A percentile compares a stretch with the other conserved stretches of the same genome.
Evolutionary conservation across 2,113 vertebrate genomes (phyloP).

Genomic region (Callipepla californica): DNA sequence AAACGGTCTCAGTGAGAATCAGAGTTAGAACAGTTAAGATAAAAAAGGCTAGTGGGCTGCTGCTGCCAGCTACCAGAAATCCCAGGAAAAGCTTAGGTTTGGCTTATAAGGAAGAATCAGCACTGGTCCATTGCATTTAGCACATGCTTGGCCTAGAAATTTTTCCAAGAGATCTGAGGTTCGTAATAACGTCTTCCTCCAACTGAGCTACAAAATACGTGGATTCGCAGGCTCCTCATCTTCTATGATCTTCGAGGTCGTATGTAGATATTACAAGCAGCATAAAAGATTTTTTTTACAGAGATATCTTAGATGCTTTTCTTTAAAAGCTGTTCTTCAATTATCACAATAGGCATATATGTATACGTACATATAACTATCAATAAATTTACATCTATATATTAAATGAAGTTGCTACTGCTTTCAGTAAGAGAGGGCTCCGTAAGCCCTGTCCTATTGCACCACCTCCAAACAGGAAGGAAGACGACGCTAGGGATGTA

Average conservation of each 20-base stretch:
- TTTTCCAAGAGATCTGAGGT: neutral
- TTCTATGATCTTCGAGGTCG: neutral
- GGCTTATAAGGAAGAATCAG: neutral
- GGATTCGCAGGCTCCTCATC: rapidly evolving
- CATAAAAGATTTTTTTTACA: neutral
- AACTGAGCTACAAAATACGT: neutral
- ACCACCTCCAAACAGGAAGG: neutral
- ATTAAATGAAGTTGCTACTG: neutral
- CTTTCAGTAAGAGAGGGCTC: neutral
- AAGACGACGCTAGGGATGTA: neutral
- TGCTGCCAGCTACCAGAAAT: neutral
- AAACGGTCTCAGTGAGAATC: neutral
- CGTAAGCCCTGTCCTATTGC: neutral
- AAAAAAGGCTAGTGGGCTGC: neutral
- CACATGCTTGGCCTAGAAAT: neutral
- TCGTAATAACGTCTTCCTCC: neutral
- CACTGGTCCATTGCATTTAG: neutral
- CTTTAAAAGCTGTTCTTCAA: neutral
- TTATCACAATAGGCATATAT: neutral
- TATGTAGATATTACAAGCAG: neutral
- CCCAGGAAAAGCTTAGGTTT: neutral
- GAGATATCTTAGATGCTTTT: neutral
- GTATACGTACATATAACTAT: too few species aligned
- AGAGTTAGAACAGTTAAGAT: neutral
- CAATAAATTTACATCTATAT: too few species aligned